Conservation (phyloP, 2,797 vertebrate genomes). For the Brotula barbata region DNA sequence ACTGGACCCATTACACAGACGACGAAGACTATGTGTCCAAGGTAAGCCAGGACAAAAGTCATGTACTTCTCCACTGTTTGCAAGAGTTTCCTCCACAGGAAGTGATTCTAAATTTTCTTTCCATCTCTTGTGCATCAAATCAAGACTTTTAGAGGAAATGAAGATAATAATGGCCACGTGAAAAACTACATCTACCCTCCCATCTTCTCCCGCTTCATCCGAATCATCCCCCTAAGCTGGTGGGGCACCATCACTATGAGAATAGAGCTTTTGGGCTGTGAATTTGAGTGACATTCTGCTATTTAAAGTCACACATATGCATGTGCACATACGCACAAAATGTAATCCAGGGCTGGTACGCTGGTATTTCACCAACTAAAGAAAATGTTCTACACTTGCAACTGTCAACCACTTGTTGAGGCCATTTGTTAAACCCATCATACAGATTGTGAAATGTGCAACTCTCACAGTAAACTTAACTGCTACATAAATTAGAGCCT, state of each 20-base stretch:
- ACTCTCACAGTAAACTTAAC: neutral
- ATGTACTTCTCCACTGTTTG: neutral
- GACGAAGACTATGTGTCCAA: constrained; percentile 73
- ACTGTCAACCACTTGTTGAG: neutral
- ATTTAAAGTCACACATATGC: neutral
- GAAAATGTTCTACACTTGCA: too few species aligned
- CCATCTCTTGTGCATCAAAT: constrained; percentile 10
- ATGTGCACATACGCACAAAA: neutral
- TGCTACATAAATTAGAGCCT: constrained; percentile 1
- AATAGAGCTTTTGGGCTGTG: constrained; percentile 91
- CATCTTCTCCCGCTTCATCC: constrained; percentile 89
- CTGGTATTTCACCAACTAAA: too few species aligned
- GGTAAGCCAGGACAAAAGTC: constrained; percentile 72
- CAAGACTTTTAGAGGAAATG: constrained; percentile 88
- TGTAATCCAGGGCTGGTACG: too few species aligned
- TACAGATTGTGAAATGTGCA: constrained; percentile 4
- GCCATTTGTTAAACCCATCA: constrained; percentile 1
- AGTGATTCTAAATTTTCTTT: constrained; percentile 4
- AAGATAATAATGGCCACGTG: constrained; percentile 76
- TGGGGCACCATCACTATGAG: constrained; percentile 86
- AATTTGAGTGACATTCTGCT: constrained; percentile 73
- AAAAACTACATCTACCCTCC: constrained; percentile 92
- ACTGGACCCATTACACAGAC: constrained; percentile 85
- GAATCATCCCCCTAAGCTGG: constrained; percentile 88
- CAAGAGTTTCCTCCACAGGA: neutral